These are phyloP conservation scores for Zaprionus nigranus DNA, from an alignment of 1,140 invertebrate species.

Conservation along the genomic window DNA sequence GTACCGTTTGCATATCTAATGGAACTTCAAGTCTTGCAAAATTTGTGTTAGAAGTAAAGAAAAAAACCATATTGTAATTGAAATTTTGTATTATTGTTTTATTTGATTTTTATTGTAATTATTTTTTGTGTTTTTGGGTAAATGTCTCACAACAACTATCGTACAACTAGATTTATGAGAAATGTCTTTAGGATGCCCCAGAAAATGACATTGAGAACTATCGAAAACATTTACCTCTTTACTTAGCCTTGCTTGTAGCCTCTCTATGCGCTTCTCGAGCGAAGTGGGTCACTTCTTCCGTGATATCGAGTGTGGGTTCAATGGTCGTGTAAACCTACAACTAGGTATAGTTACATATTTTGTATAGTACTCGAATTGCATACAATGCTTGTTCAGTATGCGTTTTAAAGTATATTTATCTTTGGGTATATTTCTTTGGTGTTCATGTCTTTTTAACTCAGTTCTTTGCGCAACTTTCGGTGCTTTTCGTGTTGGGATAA, in stretches of 20 bases:
- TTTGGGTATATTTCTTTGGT: slow-evolving; percentile 52
- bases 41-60: slow-evolving; percentile 3
- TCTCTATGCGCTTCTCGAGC: slow-evolving; percentile 27
- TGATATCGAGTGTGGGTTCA: slow-evolving; percentile 21
- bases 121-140: slow-evolving; percentile 56
- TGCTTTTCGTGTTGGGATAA: slow-evolving; percentile 63
- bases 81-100: slow-evolving; percentile 19
- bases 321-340: slow-evolving; percentile 46
- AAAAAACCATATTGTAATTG: neutral
- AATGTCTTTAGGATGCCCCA: slow-evolving; percentile 47
- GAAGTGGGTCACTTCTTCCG: slow-evolving; percentile 8
- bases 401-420: slow-evolving; percentile 52
- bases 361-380: slow-evolving; percentile 38
- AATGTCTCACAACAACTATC: slow-evolving; percentile 79
- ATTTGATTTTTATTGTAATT: slow-evolving; percentile 54
- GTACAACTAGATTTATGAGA: slow-evolving; percentile 70
- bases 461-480: slow-evolving; percentile 82
- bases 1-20: slow-evolving; percentile 26
- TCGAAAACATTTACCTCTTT: slow-evolving; percentile 24
- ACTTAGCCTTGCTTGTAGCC: slow-evolving; percentile 20
- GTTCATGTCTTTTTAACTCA: slow-evolving; percentile 81
- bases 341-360: slow-evolving; percentile 50
- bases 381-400: slow-evolving; percentile 45
- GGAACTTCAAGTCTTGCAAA: neutral
- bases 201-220: slow-evolving; percentile 27